Base-by-base conservation (phyloP, 2,888 invertebrate genomes). In the Sabatieria punctata region DNA sequence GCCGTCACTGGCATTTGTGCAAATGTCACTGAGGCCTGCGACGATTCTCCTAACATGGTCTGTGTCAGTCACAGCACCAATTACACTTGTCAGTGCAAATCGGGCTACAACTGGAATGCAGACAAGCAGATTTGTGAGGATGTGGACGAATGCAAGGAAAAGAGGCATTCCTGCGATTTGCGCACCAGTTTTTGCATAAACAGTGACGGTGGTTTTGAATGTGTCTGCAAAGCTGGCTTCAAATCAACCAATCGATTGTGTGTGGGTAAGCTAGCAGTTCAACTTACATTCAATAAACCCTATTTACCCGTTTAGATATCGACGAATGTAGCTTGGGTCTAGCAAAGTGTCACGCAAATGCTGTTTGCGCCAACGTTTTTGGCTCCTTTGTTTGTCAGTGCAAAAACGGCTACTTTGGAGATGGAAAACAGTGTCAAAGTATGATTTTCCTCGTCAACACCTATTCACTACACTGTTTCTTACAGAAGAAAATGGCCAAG, bases 201-300 rank as follows among this genome's bases (percentile, higher is more conserved):
- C 68, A 83, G 82, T 45, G 70, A 80, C 52, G 89, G 89, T 58
- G 84, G 84, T 69, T 89, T 78, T 69, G 73, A 77, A 60, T 91
- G 89, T 70, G 74, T 78, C 51, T 91, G 91, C 68, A 78, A 78
- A 61, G 77, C 80, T 55, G 86, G 85, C 64, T 89, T 79, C 67
- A 83, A 85, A 38, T 89, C 88, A 50, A 84, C 86, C 70, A 57
- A 57, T 6, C 59, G 58, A 11, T 52, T 60, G 19, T 60, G 58
- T 42, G 54, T 55, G 21, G 52, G 53, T 42, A 23, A 8, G 8
- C 37, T n/a, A 37, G 6, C n/a, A n/a, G n/a, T n/a, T n/a, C n/a
- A n/a, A 30, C 30, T 8, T 30, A 30, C 30, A 30, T 30, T 11
- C 30, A 30, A 30, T 30, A 30, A 8, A 11, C 30, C 8, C 8